Evolutionary conservation across 2,888 invertebrate species (phyloP).

Genomic region (Belgica antarctica): DNA sequence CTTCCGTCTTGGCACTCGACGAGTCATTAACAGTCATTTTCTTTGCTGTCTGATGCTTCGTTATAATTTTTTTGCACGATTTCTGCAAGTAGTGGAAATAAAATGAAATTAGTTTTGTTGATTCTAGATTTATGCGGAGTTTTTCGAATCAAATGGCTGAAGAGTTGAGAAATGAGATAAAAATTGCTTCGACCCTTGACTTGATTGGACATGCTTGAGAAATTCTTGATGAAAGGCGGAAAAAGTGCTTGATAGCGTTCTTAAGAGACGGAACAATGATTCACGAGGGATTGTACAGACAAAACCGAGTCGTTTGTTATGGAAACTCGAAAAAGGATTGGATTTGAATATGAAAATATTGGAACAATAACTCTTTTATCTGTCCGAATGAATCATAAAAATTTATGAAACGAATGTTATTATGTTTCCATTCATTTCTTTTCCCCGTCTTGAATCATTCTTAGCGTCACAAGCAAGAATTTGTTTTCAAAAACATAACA

Average conservation of each 20-base stretch:
- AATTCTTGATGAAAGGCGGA: too few relatives aligned
- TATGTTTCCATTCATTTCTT: background rate
- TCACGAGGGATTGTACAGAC: too few relatives aligned
- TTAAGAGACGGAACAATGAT: too few relatives aligned
- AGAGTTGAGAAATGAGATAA: too few relatives aligned
- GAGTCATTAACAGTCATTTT: slow-evolving; percentile 11
- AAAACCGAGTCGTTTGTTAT: background rate
- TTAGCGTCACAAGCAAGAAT: background rate
- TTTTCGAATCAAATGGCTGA: too few relatives aligned
- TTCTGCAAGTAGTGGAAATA: slow-evolving; percentile 27
- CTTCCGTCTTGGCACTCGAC: slow-evolving; percentile 14
- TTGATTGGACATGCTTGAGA: too few relatives aligned
- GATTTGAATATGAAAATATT: too few relatives aligned
- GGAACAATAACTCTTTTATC: too few relatives aligned
- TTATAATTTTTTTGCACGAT: slow-evolving; percentile 7
- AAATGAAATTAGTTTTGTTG: too few relatives aligned
- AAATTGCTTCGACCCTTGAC: too few relatives aligned
- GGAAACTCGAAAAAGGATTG: background rate
- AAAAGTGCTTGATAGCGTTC: too few relatives aligned
- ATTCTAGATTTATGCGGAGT: background rate
- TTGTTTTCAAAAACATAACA: background rate
- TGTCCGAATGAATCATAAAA: background rate
- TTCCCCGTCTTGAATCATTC: background rate
- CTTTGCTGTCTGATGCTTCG: background rate
- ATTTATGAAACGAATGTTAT: background rate